Evolutionary conservation across 2,888 invertebrate species (phyloP), one percentile per base, ranked within the genome.

Genomic region (Abrostola tripartita): DNA sequence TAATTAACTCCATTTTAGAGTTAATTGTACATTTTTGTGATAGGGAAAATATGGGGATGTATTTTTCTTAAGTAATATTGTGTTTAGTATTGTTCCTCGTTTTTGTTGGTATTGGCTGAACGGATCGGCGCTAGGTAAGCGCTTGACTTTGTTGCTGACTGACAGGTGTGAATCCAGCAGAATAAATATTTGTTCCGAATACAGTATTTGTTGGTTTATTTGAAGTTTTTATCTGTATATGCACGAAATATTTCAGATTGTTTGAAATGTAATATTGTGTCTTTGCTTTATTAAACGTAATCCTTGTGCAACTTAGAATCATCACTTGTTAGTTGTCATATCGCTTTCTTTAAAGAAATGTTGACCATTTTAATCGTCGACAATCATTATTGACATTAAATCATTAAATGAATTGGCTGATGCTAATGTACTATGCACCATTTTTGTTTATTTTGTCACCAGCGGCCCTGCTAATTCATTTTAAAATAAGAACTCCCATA

Each of bases 1-100:
- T 71, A 65, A 76, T 70, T 79, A 68, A 72, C 65, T 76, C 53
- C 51, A 56, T 68, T 73, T 69, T 50, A 40, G 47, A 76, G 68
- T 75, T 57, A 68, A 61, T 69, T 61, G 49, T 35, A 47, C 36
- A 9, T 1, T 42, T 54, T 42, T 37, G 10, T 8, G 24, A 9
- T 11, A 6, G 44, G 44, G 14, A 47, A 47, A 47, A 47, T 24
- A 47, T 47, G 44, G 24, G 12, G 24, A 24, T 24, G 24, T 24
- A 9, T 40, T 5, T 40, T 40, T 40, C 40, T 40, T 40, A 8
- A 40, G 40, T 24, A 24, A 24, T 24, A 24, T 24, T 47, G 14
- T 24, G 44, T 47, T 24, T 9, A 24, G 24, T 24, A 24, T 24
- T 24, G 24, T 24, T 24, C 24, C 24, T 24, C 24, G 24, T 24